These are phyloP conservation scores for Malurus splendens DNA, from an alignment of 2,797 vertebrate genomes.

Conservation along the genomic window DNA sequence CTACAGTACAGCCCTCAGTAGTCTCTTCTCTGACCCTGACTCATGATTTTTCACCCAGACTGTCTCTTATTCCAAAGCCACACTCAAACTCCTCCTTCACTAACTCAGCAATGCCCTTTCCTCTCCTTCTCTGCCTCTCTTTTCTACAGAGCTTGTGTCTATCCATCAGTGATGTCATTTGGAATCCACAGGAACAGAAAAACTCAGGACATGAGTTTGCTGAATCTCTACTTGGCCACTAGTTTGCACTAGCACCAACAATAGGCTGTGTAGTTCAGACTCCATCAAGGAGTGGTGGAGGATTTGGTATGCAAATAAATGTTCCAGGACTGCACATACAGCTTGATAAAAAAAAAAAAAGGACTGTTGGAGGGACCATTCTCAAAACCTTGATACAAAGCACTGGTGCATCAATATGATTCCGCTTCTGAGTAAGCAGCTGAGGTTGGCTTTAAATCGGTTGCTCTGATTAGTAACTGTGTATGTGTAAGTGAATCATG, in stretches of 20 bases:
- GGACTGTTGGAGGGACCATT: background rate
- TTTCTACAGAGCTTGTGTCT: background rate
- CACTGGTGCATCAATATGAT: background rate
- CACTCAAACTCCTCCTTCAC: background rate
- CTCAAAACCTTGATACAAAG: background rate
- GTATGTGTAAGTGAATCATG: background rate
- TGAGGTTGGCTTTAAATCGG: background rate
- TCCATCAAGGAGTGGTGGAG: background rate
- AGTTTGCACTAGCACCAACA: background rate
- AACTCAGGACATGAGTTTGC: background rate
- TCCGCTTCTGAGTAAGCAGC: background rate
- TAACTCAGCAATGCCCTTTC: background rate
- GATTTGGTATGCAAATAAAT: background rate
- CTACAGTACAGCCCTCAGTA: background rate
- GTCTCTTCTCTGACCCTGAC: background rate
- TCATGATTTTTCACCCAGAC: background rate
- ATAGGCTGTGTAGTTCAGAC: background rate
- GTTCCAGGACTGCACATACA: background rate
- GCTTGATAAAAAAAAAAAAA: background rate
- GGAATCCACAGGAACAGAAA: background rate
- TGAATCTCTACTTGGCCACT: background rate
- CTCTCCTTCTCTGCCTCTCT: background rate
- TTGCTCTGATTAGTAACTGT: background rate
- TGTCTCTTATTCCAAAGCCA: background rate
- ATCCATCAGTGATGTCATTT: background rate